phyloP scores from a whole-genome alignment of 2,888 invertebrate genomes.

The Lathronympha strigana region DNA sequence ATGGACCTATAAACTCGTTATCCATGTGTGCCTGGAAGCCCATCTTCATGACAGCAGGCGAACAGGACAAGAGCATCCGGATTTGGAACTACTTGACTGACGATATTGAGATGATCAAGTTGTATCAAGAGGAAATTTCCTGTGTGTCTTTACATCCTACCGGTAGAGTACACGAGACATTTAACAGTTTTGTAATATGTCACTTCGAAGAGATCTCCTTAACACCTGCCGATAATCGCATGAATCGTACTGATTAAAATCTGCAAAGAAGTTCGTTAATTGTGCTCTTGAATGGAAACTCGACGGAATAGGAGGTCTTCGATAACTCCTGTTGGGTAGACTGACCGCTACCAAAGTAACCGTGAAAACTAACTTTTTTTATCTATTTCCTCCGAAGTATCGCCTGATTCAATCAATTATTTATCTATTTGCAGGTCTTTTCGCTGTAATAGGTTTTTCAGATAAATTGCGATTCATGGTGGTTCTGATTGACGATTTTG shows the following conservation, averaged over 20 bases:
- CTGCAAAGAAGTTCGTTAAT: no score
- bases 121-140: conserved; percentile 93
- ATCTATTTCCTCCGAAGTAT: no score
- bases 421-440: conserved; percentile 85
- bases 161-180: conserved; percentile 51
- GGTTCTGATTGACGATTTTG: conserved; percentile 93
- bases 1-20: conserved; percentile 90
- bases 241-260: no score
- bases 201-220: no score
- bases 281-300: no score
- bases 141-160: conserved; percentile 90
- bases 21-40: conserved; percentile 96
- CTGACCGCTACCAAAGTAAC: no score
- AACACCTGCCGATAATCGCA: no score
- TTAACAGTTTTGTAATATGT: no score
- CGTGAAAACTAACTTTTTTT: no score
- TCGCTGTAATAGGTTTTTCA: conserved; percentile 94
- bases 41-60: conserved; percentile 92
- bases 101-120: conserved; percentile 90
- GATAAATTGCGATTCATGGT: conserved; percentile 95
- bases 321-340: no score
- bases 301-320: no score
- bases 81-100: conserved; percentile 97
- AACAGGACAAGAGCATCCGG: conserved; percentile 92
- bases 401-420: no score